Conservation (phyloP, 2,888 invertebrate species). For the Tipula lateralis region DNA sequence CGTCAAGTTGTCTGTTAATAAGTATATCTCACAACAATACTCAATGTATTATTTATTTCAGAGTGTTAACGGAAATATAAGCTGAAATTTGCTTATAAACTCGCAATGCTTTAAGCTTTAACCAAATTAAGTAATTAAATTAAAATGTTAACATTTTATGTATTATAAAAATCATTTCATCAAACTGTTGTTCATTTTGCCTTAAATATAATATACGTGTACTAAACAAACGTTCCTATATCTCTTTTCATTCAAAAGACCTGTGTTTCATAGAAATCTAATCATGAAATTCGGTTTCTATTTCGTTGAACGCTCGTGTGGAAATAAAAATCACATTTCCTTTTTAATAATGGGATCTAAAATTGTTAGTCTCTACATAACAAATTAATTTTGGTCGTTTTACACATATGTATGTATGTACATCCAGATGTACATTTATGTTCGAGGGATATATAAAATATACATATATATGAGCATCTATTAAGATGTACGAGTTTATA, state of each 20-base stretch:
- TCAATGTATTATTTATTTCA: too few species aligned
- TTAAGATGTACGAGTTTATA: too few species aligned
- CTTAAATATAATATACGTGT: neutral
- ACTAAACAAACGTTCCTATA: neutral
- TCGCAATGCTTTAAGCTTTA: too few species aligned
- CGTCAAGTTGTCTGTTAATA: too few species aligned
- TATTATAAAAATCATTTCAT: neutral
- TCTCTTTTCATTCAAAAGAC: neutral
- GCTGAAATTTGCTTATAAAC: too few species aligned
- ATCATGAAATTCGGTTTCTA: neutral
- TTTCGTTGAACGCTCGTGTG: neutral
- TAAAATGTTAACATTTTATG: neutral
- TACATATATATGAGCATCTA: neutral
- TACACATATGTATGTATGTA: neutral
- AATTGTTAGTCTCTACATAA: neutral
- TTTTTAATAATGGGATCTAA: neutral
- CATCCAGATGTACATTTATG: neutral
- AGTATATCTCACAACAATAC: too few species aligned
- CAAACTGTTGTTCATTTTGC: neutral
- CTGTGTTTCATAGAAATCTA: neutral
- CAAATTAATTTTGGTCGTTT: neutral
- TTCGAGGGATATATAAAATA: too few species aligned
- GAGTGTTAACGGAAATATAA: too few species aligned
- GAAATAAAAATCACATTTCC: neutral
- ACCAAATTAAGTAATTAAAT: neutral